These are phyloP conservation scores for Xestia c-nigrum DNA, from an alignment of 2,888 invertebrate genomes.

Conservation along the genomic window DNA sequence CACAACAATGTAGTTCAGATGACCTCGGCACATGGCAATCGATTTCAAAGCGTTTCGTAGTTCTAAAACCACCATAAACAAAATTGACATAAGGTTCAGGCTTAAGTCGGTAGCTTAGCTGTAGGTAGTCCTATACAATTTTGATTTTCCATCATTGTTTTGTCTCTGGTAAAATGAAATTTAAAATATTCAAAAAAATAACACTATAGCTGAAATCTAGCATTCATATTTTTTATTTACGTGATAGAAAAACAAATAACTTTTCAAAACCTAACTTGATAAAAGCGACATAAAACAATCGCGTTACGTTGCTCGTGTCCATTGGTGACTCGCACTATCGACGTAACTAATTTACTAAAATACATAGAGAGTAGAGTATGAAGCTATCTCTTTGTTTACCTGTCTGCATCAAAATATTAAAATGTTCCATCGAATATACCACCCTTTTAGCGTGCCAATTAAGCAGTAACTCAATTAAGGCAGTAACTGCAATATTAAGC, in stretches of 20 bases:
- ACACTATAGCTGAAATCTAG: neutral
- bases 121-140: neutral
- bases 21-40: neutral
- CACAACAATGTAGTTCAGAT: neutral
- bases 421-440: constrained; percentile 37
- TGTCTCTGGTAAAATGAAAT: neutral
- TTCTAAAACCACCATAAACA: neutral
- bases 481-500: constrained; percentile 4
- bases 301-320: neutral
- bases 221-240: neutral
- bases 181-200: neutral
- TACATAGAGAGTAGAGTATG: neutral
- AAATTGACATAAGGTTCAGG: neutral
- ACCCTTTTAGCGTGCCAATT: constrained; percentile 42
- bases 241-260: neutral
- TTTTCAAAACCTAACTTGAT: neutral
- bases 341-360: neutral
- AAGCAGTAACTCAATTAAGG: constrained; percentile 36
- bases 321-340: neutral
- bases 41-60: neutral
- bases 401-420: constrained; percentile 15
- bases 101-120: neutral
- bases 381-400: neutral
- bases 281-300: constrained; percentile 2
- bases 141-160: neutral